Base-by-base conservation (phyloP, 2,888 invertebrate genomes). In the Furcula furcula region DNA sequence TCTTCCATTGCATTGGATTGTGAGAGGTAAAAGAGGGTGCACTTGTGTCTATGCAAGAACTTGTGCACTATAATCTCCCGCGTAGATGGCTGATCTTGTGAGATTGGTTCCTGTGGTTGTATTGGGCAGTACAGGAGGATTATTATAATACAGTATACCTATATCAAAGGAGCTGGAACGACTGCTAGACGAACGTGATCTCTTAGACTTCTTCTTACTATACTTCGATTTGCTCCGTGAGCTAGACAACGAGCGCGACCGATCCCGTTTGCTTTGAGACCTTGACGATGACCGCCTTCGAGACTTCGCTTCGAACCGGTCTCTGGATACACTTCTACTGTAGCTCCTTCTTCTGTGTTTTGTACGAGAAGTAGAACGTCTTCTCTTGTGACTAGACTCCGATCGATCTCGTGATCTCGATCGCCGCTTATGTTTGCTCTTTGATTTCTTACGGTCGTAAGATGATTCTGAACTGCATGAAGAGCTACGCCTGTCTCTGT, bases 401-500 rank as follows among this genome's bases (percentile, higher is more conserved):
- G 83, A 86, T 31, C 79, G 71, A 40, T 86, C 84, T 45, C 74
- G 66, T 1, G 89, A 86, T 18, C 80, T 68, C 0, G 87, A 83
- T 25, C 79, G 76, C 31, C 71, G 70, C 59, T 73, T 84, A 45
- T 80, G 75, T 55, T 83, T 84, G 46, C 70, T 80, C 61, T 80
- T 87, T 1, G 71, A 65, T 55, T 81, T 87, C 46, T 79, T 85
- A 13, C 76, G 61, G 23, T 85, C 86, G 48, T 82, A 76, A 3
- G 88, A 88, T 1, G 87, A 83, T 21, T 80, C 85, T 0, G 89
- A 87, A 55, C 84, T 84, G 29, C 69, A 68, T 1, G 89, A 85
- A 2, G 82, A 73, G 59, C 86, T 86, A 14, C 84, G 74, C 31
- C 69, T 73, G 3, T 87, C 85, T 3, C 88, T 75, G 34, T 82